These are phyloP conservation scores for Pseudoatta argentina DNA, from an alignment of 1,140 invertebrate species.

Conservation along the genomic window DNA sequence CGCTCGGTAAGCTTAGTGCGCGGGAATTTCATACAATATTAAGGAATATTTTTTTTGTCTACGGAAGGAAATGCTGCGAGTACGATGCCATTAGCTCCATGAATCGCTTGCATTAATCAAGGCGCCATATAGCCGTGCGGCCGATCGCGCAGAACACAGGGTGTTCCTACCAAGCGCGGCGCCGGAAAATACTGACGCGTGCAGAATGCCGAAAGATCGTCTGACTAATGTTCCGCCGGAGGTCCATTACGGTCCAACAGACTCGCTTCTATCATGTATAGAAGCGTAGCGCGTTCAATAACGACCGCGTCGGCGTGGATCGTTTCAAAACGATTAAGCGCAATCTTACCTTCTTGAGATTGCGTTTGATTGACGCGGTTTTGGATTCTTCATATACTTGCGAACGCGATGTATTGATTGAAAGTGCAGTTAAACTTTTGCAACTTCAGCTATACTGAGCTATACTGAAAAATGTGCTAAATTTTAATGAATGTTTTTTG, in stretches of 20 bases:
- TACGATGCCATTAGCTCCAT: conserved; percentile 60
- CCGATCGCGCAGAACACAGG: conserved; percentile 20
- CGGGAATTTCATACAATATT: conserved; percentile 74
- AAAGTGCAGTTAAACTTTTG: not conserved
- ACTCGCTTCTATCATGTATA: conserved; percentile 35
- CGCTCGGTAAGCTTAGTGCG: conserved; percentile 49
- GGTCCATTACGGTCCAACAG: conserved; percentile 18
- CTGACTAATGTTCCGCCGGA: conserved; percentile 48
- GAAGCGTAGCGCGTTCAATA: not conserved
- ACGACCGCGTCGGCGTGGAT: not conserved
- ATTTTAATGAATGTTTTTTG: no score
- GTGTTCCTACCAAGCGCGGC: conserved; percentile 32
- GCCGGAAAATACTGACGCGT: conserved; percentile 53
- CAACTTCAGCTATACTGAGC: not conserved
- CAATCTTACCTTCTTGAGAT: not conserved
- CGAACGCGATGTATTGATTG: not conserved
- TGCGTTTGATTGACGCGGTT: not conserved
- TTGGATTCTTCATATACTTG: not conserved
- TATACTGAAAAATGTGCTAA: no score
- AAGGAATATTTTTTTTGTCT: conserved; percentile 62
- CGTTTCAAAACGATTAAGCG: conserved; percentile 3
- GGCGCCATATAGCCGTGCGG: not conserved
- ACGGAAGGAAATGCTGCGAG: conserved; percentile 56
- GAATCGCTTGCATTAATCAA: conserved; percentile 73
- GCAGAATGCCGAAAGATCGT: conserved; percentile 57